A percentile compares a stretch with the other conserved stretches of the same genome.
Conservation (phyloP, 2,888 invertebrate species). For the Troilus luridus region DNA sequence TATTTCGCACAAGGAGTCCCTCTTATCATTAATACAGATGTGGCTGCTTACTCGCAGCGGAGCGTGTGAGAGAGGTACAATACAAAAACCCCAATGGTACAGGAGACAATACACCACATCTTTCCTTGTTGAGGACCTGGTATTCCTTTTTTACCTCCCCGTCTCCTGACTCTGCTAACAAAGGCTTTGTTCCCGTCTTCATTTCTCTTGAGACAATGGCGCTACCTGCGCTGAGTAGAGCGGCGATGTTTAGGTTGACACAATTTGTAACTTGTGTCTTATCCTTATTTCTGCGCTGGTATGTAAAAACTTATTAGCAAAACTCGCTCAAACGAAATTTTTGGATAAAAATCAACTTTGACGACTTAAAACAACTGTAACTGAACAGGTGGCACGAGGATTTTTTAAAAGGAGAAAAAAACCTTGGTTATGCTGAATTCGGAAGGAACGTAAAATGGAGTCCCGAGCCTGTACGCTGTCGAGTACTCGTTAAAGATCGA, state of each 20-base stretch:
- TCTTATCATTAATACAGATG: not conserved
- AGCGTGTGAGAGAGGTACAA: not conserved
- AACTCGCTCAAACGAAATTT: no score
- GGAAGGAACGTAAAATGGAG: no score
- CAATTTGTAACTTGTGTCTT: slow-evolving; percentile 2
- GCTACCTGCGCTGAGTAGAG: not conserved
- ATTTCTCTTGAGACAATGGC: not conserved
- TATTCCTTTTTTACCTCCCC: not conserved
- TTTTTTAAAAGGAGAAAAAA: no score
- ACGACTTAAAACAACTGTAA: no score
- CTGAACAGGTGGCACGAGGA: no score
- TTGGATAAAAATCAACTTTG: no score
- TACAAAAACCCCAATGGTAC: not conserved
- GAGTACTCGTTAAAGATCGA: no score
- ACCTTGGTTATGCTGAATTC: no score
- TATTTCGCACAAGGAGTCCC: not conserved
- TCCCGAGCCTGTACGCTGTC: no score
- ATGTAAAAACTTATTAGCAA: no score
- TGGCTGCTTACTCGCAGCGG: not conserved
- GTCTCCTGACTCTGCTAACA: not conserved
- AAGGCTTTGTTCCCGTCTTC: not conserved
- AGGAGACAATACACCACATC: not conserved
- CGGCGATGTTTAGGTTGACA: not conserved
- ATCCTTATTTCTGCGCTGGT: not conserved
- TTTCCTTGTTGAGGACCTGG: not conserved